phyloP scores from a whole-genome alignment of 2,888 invertebrate species.

The Acanthococcus lagerstroemiae region DNA sequence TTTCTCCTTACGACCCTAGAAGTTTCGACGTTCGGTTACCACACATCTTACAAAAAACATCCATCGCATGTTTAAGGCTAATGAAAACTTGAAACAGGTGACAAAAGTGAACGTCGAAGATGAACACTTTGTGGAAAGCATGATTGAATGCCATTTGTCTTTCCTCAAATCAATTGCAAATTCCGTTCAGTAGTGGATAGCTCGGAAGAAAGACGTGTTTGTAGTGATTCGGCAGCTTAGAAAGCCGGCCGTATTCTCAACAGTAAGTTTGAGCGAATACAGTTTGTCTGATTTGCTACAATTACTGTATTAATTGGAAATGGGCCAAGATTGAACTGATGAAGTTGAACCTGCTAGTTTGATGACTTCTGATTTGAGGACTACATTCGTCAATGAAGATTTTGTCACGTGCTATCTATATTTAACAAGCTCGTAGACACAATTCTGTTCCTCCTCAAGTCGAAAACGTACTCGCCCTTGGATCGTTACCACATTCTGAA shows the following conservation, averaged over 20 bases:
- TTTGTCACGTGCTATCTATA: background rate
- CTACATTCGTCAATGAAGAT: background rate
- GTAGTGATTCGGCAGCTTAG: background rate
- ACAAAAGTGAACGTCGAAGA: background rate
- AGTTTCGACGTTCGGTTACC: too few species aligned
- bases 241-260: background rate
- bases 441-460: background rate
- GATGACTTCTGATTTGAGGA: background rate
- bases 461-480: background rate
- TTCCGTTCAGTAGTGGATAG: background rate
- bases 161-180: background rate
- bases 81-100: background rate
- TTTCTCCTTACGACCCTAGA: too few species aligned
- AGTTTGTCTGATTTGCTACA: background rate
- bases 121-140: background rate
- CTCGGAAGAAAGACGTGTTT: background rate
- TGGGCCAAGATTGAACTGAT: background rate
- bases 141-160: background rate
- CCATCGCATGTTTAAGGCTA: background rate
- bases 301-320: background rate
- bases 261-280: background rate
- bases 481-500: background rate
- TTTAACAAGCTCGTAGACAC: background rate
- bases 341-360: background rate
- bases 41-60: too few species aligned